These are phyloP conservation scores for Tridacna crocea DNA, from an alignment of 2,888 invertebrate genomes.

Conservation along the genomic window DNA sequence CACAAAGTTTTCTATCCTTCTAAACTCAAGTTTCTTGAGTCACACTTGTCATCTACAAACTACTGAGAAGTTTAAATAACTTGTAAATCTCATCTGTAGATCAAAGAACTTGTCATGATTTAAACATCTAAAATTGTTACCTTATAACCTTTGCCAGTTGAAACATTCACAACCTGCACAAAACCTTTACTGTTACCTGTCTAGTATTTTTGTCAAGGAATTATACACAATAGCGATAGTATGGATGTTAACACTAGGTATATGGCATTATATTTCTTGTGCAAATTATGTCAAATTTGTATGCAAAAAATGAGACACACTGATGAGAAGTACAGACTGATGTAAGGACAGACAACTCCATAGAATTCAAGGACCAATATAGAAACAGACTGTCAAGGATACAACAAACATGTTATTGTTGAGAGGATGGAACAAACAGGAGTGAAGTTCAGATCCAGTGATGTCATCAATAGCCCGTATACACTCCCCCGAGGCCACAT, in stretches of 20 bases:
- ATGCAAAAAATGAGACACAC: too few relatives aligned
- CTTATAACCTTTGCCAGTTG: constrained; percentile 90
- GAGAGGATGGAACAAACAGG: constrained; percentile 91
- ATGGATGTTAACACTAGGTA: too few relatives aligned
- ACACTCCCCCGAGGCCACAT: constrained; percentile 84
- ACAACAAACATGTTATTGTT: constrained; percentile 94
- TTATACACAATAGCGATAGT: not conserved
- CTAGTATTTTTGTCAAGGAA: constrained; percentile 69
- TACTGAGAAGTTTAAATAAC: too few relatives aligned
- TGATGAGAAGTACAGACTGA: too few relatives aligned
- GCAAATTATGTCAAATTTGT: too few relatives aligned
- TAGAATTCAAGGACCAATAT: not conserved
- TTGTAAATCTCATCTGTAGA: too few relatives aligned
- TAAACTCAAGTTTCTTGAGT: too few relatives aligned
- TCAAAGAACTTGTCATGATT: too few relatives aligned
- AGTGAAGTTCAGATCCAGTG: constrained; percentile 80
- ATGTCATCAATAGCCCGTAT: constrained; percentile 81
- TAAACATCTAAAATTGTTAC: constrained; percentile 55
- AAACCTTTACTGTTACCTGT: constrained; percentile 87
- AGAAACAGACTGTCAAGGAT: constrained; percentile 85
- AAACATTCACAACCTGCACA: constrained; percentile 92
- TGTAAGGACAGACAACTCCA: not conserved
- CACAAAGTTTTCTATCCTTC: too few relatives aligned
- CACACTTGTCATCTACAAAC: too few relatives aligned
- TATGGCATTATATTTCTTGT: too few relatives aligned